These are phyloP conservation scores for Eremophila alpestris DNA, from an alignment of 2,797 vertebrate species.

Conservation along the genomic window DNA sequence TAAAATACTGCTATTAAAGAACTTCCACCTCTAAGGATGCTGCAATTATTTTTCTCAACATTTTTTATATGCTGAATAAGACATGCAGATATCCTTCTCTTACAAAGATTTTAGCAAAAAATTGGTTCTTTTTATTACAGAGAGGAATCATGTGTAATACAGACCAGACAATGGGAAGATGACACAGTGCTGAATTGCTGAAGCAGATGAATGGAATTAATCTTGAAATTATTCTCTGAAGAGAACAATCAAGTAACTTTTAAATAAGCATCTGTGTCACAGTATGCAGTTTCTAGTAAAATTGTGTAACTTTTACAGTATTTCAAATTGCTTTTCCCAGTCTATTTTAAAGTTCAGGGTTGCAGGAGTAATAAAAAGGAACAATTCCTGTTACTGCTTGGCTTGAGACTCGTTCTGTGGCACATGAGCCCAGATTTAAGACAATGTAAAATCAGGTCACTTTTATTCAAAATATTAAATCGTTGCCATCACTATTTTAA, in stretches of 20 bases:
- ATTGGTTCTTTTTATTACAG: background rate
- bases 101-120: background rate
- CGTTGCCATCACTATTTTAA: background rate
- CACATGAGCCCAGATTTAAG: background rate
- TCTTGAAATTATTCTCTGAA: slow-evolving; percentile 27
- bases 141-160: background rate
- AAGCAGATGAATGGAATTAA: slow-evolving; percentile 38
- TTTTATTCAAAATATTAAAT: background rate
- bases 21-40: background rate
- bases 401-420: background rate
- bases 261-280: background rate
- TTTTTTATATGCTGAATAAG: background rate
- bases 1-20: slow-evolving; percentile 19
- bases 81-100: background rate
- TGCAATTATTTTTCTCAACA: slow-evolving; percentile 26
- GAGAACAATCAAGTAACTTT: background rate
- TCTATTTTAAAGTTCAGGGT: slow-evolving; percentile 29
- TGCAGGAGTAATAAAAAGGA: background rate
- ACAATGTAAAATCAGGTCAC: background rate
- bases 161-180: background rate
- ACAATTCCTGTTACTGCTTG: background rate
- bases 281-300: background rate
- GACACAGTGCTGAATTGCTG: background rate
- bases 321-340: background rate
- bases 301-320: background rate